Evolutionary conservation across 2,797 vertebrate genomes (phyloP).

Genomic region (Propithecus deckenii): DNA sequence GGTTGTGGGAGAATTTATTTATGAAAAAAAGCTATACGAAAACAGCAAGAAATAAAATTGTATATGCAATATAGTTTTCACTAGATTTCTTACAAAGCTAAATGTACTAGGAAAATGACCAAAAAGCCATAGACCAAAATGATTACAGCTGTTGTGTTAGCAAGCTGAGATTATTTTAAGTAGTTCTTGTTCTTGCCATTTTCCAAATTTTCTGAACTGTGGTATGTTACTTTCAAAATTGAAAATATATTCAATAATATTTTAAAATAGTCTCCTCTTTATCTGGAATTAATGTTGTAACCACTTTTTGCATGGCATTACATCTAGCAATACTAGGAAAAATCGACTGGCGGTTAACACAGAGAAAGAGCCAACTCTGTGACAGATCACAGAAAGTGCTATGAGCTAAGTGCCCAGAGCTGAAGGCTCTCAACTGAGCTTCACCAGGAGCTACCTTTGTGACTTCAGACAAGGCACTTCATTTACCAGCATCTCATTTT

Average conservation of each 20-base stretch:
- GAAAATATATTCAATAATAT: conserved; percentile 12
- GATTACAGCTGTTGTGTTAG: conserved; percentile 43
- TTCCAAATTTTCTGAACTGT: conserved; percentile 44
- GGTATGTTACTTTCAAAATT: conserved; percentile 21
- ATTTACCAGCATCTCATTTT: conserved; percentile 27
- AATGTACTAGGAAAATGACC: conserved; percentile 44
- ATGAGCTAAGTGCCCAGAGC: background rate
- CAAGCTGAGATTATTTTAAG: conserved; percentile 44
- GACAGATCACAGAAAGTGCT: background rate
- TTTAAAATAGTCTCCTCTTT: conserved; percentile 17
- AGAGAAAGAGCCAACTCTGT: background rate
- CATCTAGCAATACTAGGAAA: background rate
- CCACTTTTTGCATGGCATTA: background rate
- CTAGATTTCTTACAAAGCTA: conserved; percentile 28
- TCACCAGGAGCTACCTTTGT: background rate
- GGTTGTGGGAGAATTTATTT: conserved; percentile 44
- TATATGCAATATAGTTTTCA: conserved; percentile 18
- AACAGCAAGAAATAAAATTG: conserved; percentile 53
- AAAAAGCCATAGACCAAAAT: conserved; percentile 42
- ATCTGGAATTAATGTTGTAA: background rate
- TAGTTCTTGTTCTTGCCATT: background rate
- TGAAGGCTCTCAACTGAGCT: background rate
- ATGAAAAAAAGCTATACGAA: conserved; percentile 52
- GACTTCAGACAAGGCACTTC: background rate
- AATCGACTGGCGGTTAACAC: no score